These are phyloP conservation scores for Pitta sordida DNA, from an alignment of 2,113 vertebrate genomes.

Conservation along the genomic window DNA sequence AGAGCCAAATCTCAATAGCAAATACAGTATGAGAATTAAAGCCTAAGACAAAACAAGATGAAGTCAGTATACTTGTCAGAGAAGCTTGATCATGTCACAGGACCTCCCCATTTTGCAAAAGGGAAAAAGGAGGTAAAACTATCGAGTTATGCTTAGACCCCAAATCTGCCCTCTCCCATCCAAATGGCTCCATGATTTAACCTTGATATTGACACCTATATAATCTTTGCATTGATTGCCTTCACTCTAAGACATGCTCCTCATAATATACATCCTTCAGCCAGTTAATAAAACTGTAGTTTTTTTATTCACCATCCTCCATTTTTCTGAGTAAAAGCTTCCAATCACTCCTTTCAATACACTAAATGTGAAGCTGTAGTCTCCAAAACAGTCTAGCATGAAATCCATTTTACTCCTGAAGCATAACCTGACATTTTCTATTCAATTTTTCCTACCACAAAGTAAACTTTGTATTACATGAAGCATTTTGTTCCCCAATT, in stretches of 20 bases:
- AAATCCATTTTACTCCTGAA: not conserved
- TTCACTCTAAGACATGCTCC: not conserved
- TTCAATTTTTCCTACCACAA: not conserved
- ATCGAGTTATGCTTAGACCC: not conserved
- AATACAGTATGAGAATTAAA: not conserved
- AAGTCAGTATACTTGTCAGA: not conserved
- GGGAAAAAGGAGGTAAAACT: not conserved
- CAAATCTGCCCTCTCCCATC: not conserved
- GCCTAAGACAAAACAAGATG: not conserved
- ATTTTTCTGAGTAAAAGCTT: not conserved
- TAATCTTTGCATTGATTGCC: not conserved
- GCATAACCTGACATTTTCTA: not conserved
- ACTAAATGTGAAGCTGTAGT: not conserved
- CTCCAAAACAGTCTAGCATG: not conserved
- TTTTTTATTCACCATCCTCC: too few species aligned
- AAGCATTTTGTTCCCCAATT: not conserved
- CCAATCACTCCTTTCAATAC: not conserved
- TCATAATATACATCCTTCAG: not conserved
- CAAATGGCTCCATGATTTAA: not conserved
- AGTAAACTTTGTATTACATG: not conserved
- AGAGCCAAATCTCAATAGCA: not conserved
- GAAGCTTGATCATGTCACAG: not conserved
- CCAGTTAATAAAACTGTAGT: too few species aligned
- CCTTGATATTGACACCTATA: not conserved
- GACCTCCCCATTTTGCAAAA: not conserved